Evolutionary conservation across 2,797 vertebrate genomes (phyloP), one percentile per base, ranked within the genome.

Genomic region (Chaetophractus vellerosus): DNA sequence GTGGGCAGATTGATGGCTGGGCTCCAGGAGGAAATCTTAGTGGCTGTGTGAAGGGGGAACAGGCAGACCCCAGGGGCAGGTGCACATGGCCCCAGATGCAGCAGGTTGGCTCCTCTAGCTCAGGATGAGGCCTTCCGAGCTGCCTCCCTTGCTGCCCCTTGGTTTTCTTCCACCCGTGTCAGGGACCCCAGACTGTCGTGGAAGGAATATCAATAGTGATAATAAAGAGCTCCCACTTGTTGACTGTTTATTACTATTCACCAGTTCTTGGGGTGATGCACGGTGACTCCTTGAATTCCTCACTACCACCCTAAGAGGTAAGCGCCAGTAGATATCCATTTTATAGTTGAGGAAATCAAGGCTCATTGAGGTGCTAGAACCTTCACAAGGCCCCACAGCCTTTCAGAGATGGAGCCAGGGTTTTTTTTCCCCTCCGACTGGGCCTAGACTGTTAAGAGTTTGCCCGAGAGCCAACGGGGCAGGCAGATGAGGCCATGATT

Each of bases 231-330:
- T 12, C 16, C 66, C 24, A 5, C 1, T 23, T 5, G 0, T 18
- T 1, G 61, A 36, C 59, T 5, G 1, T 5, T n/a, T 3, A 2
- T 24, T 21, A 1, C 41, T 24, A 55, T 55, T 55, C 4, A 15
- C 21, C 6, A 31, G 59, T 28, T 36, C 74, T 64, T 1, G 21
- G 6, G 33, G n/a, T 52, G 26, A 52, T 38, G 1, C 5, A 1
- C 12, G 0, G 52, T 24, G 1, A 4, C 59, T 33, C 68, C 18
- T 63, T 8, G 33, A 55, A 8, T 36, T 59, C 66, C 57, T 88
- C 57, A 26, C 12, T 24, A 0, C 38, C 2, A 2, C n/a, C 52
- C 57, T n/a, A 4, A 11, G 45, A 23, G 48, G 41, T 72, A 5
- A 16, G n/a, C 15, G 38, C 31, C 6, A 19, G 28, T 2, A 0